Percentiles rank a stretch among this genome's conserved stretches.
Evolutionary conservation across 2,797 vertebrate species (phyloP).

Genomic region (Astyanax mexicanus): DNA sequence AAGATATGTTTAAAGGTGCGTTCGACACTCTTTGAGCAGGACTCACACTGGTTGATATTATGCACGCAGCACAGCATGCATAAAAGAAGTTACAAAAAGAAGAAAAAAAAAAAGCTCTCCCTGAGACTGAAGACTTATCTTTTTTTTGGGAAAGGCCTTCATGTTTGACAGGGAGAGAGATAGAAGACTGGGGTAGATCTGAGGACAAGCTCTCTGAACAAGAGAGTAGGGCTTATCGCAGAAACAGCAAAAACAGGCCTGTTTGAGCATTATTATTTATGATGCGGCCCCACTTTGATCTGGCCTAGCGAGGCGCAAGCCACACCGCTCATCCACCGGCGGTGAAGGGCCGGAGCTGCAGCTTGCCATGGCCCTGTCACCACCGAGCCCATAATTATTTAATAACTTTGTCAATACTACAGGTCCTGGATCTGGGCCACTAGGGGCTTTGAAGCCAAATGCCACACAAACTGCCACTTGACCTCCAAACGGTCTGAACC

Average conservation of each 20-base stretch:
- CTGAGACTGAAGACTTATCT: conserved; percentile 16
- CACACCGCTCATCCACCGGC: conserved; percentile 44
- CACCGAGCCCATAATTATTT: conserved; percentile 38
- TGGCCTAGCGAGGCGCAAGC: conserved; percentile 49
- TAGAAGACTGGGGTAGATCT: conserved; percentile 65
- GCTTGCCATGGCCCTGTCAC: conserved; percentile 18
- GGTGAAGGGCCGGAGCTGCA: conserved; percentile 33
- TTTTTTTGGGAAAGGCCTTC: conserved; percentile 57
- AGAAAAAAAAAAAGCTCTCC: background rate
- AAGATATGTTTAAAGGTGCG: background rate
- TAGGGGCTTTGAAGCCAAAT: conserved; percentile 29
- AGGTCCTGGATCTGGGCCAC: background rate
- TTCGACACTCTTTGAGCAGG: background rate
- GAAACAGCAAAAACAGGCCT: conserved; percentile 52
- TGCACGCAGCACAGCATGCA: background rate
- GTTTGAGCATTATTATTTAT: conserved; percentile 73
- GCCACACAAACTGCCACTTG: conserved; percentile 16
- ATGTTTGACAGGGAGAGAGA: conserved; percentile 61
- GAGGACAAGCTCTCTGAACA: conserved; percentile 68
- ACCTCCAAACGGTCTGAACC: background rate
- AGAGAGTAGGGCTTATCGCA: conserved; percentile 68
- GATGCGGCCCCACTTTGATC: conserved; percentile 73
- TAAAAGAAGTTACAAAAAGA: background rate
- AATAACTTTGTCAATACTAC: conserved; percentile 40
- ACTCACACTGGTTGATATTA: background rate